A percentile compares a stretch with the other conserved stretches of the same genome.
phyloP scores from a whole-genome alignment of 2,888 invertebrate genomes.

The Plebejus melissa region DNA sequence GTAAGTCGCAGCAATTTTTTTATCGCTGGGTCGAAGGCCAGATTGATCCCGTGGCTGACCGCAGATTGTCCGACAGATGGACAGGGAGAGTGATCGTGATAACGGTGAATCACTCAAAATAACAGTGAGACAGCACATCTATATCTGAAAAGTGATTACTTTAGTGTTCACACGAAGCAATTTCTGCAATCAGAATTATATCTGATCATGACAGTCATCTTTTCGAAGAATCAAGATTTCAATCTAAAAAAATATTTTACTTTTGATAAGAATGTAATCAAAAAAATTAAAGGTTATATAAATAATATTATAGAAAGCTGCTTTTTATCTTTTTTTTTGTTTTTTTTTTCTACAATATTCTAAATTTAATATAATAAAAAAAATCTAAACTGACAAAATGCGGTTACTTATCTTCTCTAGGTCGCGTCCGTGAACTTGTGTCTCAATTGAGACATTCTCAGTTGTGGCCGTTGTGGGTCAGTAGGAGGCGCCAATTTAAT shows the following conservation, averaged over 20 bases:
- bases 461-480: not conserved
- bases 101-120: not conserved
- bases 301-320: not conserved
- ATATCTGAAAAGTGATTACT: not conserved
- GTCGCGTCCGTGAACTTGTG: not conserved
- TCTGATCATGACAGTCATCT: not conserved
- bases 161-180: not conserved
- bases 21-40: not conserved
- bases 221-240: not conserved
- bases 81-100: not conserved
- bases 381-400: not conserved
- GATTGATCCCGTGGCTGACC: not conserved
- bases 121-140: not conserved
- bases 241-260: not conserved
- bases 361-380: not conserved
- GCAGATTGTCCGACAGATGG: not conserved
- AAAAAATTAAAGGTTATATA: no score
- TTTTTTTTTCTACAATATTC: not conserved
- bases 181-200: not conserved
- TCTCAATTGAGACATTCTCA: not conserved
- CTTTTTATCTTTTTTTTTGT: not conserved
- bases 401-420: not conserved
- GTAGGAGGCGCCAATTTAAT: not conserved
- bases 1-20: not conserved
- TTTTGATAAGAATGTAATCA: not conserved